phyloP scores from a whole-genome alignment of 2,797 vertebrate species.

The Eidolon dupreanum region DNA sequence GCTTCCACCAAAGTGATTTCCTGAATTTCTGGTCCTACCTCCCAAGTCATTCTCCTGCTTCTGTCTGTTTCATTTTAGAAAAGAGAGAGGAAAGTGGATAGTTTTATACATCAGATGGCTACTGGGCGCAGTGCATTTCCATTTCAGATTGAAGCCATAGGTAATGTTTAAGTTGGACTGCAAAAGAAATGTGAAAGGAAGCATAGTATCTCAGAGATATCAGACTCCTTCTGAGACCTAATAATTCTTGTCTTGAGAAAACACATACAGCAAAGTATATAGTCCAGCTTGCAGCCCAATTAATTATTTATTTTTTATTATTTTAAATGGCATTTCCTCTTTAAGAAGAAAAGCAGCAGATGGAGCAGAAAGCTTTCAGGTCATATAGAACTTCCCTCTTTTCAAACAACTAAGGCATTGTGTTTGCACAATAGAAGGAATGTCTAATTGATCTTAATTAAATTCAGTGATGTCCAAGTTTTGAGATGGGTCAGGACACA shows the following conservation, averaged over 20 bases:
- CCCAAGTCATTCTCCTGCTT: neutral
- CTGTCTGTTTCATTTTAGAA: neutral
- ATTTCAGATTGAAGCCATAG: neutral
- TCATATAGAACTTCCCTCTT: constrained; percentile 55
- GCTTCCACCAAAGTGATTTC: neutral
- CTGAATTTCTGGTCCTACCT: neutral
- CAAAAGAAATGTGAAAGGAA: neutral
- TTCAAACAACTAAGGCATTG: constrained; percentile 67
- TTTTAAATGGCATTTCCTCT: constrained; percentile 49
- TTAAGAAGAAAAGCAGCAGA: constrained; percentile 41
- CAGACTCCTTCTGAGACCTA: neutral
- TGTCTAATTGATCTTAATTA: constrained; percentile 70
- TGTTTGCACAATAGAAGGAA: constrained; percentile 62
- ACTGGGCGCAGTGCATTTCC: neutral
- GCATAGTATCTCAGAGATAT: neutral
- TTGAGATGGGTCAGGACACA: constrained; percentile 65
- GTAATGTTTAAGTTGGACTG: neutral
- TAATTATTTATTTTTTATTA: constrained; percentile 31
- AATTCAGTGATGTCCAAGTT: constrained; percentile 62
- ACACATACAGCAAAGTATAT: neutral
- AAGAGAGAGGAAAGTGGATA: neutral
- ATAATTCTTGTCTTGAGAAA: neutral
- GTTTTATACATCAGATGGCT: neutral
- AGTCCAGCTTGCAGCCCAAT: neutral
- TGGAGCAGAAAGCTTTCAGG: constrained; percentile 56